These are phyloP conservation scores for Macrochelys suwanniensis DNA, from an alignment of 2,797 vertebrate genomes.

Conservation along the genomic window DNA sequence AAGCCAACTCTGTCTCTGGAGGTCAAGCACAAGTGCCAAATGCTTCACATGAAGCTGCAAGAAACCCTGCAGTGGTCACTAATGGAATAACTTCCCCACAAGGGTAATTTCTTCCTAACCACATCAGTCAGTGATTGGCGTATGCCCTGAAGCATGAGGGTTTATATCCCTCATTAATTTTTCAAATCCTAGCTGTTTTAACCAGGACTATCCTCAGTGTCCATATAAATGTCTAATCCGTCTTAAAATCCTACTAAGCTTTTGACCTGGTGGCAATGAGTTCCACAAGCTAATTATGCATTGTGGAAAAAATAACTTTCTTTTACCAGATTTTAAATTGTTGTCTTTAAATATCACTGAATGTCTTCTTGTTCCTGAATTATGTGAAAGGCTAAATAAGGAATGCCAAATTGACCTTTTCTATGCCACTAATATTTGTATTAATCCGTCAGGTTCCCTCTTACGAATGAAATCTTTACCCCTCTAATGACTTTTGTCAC, in stretches of 20 bases:
- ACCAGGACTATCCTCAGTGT: not conserved
- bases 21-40: not conserved
- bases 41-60: not conserved
- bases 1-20: not conserved
- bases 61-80: not conserved
- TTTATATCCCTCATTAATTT: not conserved
- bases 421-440: not conserved
- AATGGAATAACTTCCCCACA: not conserved
- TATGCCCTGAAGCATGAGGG: not conserved
- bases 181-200: not conserved
- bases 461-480: not conserved
- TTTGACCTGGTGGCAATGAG: not conserved
- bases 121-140: not conserved
- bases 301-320: not conserved
- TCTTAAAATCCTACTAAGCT: not conserved
- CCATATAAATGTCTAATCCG: not conserved
- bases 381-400: not conserved
- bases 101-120: not conserved
- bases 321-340: not conserved
- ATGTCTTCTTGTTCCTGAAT: not conserved
- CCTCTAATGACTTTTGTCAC: not conserved
- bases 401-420: not conserved
- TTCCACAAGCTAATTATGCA: not conserved
- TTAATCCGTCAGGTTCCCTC: not conserved
- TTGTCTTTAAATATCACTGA: not conserved